These are phyloP conservation scores for Eurytoma adleriae DNA, from an alignment of 2,888 invertebrate species.

Conservation along the genomic window DNA sequence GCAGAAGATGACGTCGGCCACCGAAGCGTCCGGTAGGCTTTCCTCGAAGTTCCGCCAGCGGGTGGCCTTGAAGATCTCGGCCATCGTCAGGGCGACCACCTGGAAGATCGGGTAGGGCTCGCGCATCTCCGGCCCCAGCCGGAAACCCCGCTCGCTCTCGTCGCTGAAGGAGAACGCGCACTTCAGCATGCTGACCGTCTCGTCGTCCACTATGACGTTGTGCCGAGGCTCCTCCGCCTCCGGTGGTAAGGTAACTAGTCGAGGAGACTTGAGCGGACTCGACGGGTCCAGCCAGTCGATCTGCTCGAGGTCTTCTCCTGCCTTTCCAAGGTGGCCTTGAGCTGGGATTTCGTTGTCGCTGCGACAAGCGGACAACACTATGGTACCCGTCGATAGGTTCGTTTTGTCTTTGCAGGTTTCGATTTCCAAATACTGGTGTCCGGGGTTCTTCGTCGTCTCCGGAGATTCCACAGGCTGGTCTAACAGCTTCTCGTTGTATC, in stretches of 20 bases:
- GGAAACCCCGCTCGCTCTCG: constrained; percentile 35
- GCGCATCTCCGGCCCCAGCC: constrained; percentile 7
- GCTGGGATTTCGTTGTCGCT: no score
- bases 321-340: no score
- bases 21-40: not conserved
- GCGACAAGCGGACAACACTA: no score
- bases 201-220: constrained; percentile 31
- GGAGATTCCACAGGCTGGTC: no score
- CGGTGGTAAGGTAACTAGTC: no score
- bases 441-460: no score
- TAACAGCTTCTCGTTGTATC: not conserved
- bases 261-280: no score
- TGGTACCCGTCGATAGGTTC: no score
- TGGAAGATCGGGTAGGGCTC: constrained; percentile 49
- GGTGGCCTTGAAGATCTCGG: constrained; percentile 43
- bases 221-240: not conserved
- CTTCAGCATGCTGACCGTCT: constrained; percentile 37
- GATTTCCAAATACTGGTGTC: no score
- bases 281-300: no score
- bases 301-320: no score
- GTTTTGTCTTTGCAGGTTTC: no score
- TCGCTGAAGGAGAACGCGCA: constrained; percentile 49
- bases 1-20: not conserved
- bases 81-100: constrained; percentile 27
- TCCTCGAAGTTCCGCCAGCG: constrained; percentile 25